Evolutionary conservation across 1,140 invertebrate species (phyloP).

Genomic region (Vollenhovia emeryi): DNA sequence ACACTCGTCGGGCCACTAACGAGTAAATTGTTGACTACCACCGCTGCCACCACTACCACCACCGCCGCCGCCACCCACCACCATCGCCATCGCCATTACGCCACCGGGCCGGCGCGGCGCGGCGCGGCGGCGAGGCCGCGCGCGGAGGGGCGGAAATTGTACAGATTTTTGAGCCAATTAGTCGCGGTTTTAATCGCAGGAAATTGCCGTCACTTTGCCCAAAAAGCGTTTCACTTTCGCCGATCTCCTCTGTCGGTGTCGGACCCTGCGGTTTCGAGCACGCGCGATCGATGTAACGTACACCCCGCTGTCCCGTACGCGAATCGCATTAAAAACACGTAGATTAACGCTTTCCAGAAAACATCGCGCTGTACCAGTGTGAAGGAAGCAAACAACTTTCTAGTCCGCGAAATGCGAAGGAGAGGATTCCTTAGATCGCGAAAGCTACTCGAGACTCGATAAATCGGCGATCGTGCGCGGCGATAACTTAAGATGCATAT

Average conservation of each 20-base stretch:
- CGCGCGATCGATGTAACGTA: slow-evolving; percentile 4
- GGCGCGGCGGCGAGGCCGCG: no score
- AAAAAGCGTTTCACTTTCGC: slow-evolving; percentile 54
- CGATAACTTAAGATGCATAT: background rate
- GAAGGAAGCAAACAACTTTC: background rate
- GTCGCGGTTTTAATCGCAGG: slow-evolving; percentile 77
- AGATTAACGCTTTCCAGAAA: background rate
- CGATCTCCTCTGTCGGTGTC: background rate
- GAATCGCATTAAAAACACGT: slow-evolving; percentile 30
- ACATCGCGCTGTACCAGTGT: background rate
- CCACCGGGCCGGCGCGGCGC: slow-evolving; percentile 5
- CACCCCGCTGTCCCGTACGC: background rate
- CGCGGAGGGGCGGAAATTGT: slow-evolving; percentile 71
- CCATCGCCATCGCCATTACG: slow-evolving; percentile 7
- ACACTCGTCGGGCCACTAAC: slow-evolving; percentile 78
- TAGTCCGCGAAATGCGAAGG: background rate
- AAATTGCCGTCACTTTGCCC: slow-evolving; percentile 75
- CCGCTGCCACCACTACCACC: slow-evolving; percentile 39
- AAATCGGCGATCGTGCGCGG: background rate
- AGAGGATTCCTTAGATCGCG: background rate
- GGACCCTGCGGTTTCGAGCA: background rate
- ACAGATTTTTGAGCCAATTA: slow-evolving; percentile 81
- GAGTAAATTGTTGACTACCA: slow-evolving; percentile 82
- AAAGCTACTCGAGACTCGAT: background rate
- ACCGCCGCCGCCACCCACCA: background rate